Base-by-base conservation (phyloP, 2,888 invertebrate genomes). In the Elegia similella region DNA sequence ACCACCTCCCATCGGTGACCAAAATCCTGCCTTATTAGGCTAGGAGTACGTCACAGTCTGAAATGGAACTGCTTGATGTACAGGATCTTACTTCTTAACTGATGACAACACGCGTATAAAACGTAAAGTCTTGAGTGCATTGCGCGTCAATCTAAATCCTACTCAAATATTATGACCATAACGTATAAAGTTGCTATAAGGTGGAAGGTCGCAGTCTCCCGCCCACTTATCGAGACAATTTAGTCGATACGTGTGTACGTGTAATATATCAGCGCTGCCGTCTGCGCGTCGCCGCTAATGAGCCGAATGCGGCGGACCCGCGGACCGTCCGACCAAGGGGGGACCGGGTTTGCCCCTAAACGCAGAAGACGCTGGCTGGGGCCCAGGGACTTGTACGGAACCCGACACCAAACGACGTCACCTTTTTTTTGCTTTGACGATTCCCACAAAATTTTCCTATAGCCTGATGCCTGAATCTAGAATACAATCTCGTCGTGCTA, bases 191-290 rank as follows among this genome's bases (percentile, higher is more conserved):
- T 50, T 7, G 15, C 5, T 1, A 12, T 16, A 8, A 6, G 17
- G 10, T 8, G 0, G 5, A 2, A 34, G 3, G 34, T 50, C 50
- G 12, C 34, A 12, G 71, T 75, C 80, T 69, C 80, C 73, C 88
- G 88, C 87, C 88, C 86, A 87, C 87, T 86, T 87, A 86, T 86
- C 88, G 80, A 76, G 70, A 80, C 85, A 84, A 83, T 84, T 84
- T 81, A 84, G 75, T 78, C 78, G 85, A 81, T 83, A 78, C 82
- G 80, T 75, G 78, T 75, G 74, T 77, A 74, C 75, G 76, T 78
- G 80, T 81, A 79, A 84, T 86, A 86, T 86, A 85, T 85, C 82
- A 82, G 78, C 68, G 69, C 71, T 68, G 73, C 70, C 68, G 75
- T 67, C 73, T 70, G 73, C 73, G 57, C 70, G 68, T 70, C 70